Evolutionary conservation across 2,888 invertebrate species (phyloP), one percentile per base, ranked within the genome.

Genomic region (Adineta ricciae): DNA sequence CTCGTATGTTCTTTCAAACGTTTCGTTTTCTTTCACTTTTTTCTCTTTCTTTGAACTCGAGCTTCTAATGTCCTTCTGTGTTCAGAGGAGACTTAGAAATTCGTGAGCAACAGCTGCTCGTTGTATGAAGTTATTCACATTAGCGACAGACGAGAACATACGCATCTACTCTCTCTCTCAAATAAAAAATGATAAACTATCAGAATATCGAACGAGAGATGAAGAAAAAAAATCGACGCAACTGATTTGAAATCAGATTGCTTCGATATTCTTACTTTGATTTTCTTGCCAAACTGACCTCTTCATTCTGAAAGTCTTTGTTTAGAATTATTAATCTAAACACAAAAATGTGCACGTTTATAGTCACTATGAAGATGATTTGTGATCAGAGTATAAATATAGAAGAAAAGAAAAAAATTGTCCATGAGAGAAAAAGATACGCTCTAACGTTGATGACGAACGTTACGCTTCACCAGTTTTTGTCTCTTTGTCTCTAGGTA

Each of bases 341-440:
- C 27, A 36, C 19, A 64, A 32, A 64, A 64, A n/a, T n/a, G n/a
- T 36, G 0, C 32, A 64, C 32, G 32, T 19, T 16, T 64, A 11
- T 64, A 64, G 64, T 19, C 64, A 64, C 46, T 7, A 56, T 5
- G 24, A 14, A 16, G 16, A 19, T 32, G 16, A 19, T 27, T 64
- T 16, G 32, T 64, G 32, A 64, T 32, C 19, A 64, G 46, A 46
- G 3, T 64, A 16, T 36, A 64, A n/a, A 32, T 36, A 27, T 14
- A 64, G 64, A 64, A 36, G 64, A 64, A 36, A 64, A 64, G 64
- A 64, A 64, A 64, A 64, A 64, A 64, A 64, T 64, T 64, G 64
- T 64, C 32, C 36, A 19, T 64, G 64, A 64, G 19, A 32, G 64
- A 19, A 46, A 46, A 64, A 19, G 64, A 64, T 64, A 19, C 64